Percentiles rank a stretch among this genome's conserved stretches.
phyloP scores from a whole-genome alignment of 2,797 vertebrate genomes.

The Valencia hispanica region DNA sequence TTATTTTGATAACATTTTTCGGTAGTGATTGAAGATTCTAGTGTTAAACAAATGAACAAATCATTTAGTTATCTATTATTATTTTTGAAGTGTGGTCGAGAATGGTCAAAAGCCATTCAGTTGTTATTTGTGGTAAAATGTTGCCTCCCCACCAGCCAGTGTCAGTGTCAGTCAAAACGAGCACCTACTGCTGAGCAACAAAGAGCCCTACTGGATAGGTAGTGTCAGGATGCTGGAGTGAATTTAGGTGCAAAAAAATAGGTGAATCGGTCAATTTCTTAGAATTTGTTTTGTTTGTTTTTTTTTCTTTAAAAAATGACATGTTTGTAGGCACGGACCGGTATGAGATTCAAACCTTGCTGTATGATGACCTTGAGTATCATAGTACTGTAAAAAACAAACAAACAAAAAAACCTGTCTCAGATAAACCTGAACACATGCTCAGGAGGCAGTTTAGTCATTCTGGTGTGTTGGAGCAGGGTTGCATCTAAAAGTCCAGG shows the following conservation, averaged over 20 bases:
- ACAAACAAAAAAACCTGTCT: too few relatives aligned
- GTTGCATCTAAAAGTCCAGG: not conserved
- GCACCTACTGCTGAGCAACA: conserved; percentile 76
- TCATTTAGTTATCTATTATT: conserved; percentile 35
- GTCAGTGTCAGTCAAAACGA: conserved; percentile 69
- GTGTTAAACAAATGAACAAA: conserved; percentile 15
- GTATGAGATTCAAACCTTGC: not conserved
- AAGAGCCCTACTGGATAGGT: conserved; percentile 53
- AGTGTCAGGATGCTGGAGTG: conserved; percentile 38
- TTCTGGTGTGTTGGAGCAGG: not conserved
- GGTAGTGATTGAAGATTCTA: conserved; percentile 11
- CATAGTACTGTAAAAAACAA: not conserved
- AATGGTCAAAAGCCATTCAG: conserved; percentile 50
- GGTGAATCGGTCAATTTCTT: not conserved
- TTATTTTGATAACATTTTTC: not conserved
- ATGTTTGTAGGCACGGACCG: not conserved
- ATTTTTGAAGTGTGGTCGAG: conserved; percentile 46
- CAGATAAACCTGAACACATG: too few relatives aligned
- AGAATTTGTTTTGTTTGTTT: not conserved
- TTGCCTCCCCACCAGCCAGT: conserved; percentile 47
- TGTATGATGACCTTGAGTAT: not conserved
- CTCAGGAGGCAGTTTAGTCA: not conserved
- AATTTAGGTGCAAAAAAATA: conserved; percentile 22
- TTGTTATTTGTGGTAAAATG: conserved; percentile 46
- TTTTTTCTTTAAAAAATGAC: not conserved